Evolutionary conservation across 53 echinoderm and acorn worm species (phyloP).

Genomic region (Arbacia lixula): DNA sequence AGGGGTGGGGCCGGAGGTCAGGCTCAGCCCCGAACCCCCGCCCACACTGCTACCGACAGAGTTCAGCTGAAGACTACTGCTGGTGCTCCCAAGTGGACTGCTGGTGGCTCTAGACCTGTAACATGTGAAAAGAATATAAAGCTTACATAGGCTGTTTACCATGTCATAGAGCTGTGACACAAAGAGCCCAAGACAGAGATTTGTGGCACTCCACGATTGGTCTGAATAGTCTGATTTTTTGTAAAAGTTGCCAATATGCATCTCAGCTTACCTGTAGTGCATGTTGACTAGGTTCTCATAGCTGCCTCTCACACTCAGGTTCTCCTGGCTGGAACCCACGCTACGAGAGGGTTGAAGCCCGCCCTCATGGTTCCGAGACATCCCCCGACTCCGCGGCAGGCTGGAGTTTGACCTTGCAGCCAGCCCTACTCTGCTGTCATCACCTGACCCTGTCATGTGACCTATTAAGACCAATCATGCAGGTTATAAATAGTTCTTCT

Average conservation of each 20-base stretch:
- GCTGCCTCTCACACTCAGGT: slow-evolving; percentile 19
- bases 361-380: slow-evolving; percentile 31
- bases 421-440: slow-evolving; percentile 1
- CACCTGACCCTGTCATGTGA: slow-evolving; percentile 44
- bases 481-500: no score
- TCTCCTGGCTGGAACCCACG: slow-evolving; percentile 45
- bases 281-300: slow-evolving; percentile 27
- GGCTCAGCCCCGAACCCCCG: slow-evolving; percentile 31
- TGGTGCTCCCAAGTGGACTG: slow-evolving; percentile 65
- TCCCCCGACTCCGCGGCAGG: slow-evolving; percentile 10
- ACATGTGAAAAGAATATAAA: neutral
- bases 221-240: no score
- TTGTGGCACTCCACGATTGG: no score
- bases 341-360: slow-evolving; percentile 35
- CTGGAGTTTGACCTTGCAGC: slow-evolving; percentile 14
- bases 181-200: no score
- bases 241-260: no score
- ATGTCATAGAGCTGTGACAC: no score
- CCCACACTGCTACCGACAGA: neutral
- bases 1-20: slow-evolving; percentile 23
- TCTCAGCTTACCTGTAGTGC: slow-evolving; percentile 27
- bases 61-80: slow-evolving; percentile 40
- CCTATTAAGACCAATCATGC: no score
- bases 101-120: slow-evolving; percentile 66
- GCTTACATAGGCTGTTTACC: neutral